Base-by-base conservation (phyloP, 1,140 invertebrate species). In the Cyclina sinensis region DNA sequence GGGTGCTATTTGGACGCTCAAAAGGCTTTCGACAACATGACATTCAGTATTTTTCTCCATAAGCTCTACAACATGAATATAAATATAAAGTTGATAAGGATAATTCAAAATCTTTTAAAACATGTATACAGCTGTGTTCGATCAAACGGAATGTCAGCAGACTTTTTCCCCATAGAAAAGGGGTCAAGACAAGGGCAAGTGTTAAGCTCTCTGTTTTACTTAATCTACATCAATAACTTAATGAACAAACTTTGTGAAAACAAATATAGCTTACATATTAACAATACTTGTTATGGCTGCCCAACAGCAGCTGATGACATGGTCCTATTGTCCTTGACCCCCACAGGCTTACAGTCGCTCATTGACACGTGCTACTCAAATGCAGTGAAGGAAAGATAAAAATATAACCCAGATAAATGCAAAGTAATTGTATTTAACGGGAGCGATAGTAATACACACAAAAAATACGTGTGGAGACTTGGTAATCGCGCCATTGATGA, bases 271-370 rank as follows among this genome's bases (percentile, higher is more conserved):
- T 73, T 73, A 0, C 37, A 35, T 7, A 37, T 73, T 37, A 37
- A 73, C 16, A 37, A 37, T 24, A 37, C 16, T 18, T 3, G 14
- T 27, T 73, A 27, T 35, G 35, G 35, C 18, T 73, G 39, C 24
- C 68, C 68, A 16, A 73, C 68, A 11, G 21, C 68, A 11, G 68
- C 68, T 37, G 68, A 73, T 16, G 68, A 73, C 39, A 73, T 73
- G 68, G 68, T 73, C 1, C 4, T 73, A 3, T 4, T 73, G 1
- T 73, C 68, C 18, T 30, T 35, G 12, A 18, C 65, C 1, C 27
- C 27, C 3, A 68, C 9, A 7, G 65, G 65, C 1, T 30, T 24
- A 12, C 65, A 37, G 35, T 68, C 30, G 11, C 3, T 68, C 3
- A 68, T 35, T n/a, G 65, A 35, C 11, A 68, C 65, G 30, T 35